Conservation (phyloP, 2,113 vertebrate genomes). For the Sander lucioperca region DNA sequence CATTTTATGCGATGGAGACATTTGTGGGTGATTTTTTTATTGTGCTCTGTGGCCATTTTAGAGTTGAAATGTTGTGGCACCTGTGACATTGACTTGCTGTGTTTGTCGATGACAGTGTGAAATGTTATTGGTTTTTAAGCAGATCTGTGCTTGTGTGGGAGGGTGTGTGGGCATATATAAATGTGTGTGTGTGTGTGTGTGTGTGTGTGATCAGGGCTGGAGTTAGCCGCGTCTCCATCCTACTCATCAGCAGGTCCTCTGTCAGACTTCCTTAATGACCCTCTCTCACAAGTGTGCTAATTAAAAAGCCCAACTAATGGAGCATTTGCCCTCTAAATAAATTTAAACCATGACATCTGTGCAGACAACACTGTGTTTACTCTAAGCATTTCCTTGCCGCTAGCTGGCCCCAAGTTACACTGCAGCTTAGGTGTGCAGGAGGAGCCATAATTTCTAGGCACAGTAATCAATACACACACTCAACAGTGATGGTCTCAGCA, state of each 20-base stretch:
- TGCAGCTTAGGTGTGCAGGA: constrained; percentile 61
- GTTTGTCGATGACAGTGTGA: constrained; percentile 61
- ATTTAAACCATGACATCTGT: constrained; percentile 81
- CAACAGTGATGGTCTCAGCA: constrained; percentile 40
- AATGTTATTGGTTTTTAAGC: constrained; percentile 68
- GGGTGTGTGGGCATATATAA: not conserved
- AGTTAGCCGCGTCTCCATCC: constrained; percentile 71
- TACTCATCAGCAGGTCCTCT: constrained; percentile 81
- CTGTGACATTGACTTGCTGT: constrained; percentile 44
- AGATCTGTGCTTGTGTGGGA: constrained; percentile 45
- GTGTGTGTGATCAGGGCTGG: constrained; percentile 38
- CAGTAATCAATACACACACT: constrained; percentile 52
- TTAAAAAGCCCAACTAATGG: constrained; percentile 86
- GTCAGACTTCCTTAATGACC: constrained; percentile 85
- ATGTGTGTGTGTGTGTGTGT: constrained; percentile 10
- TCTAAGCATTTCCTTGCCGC: constrained; percentile 53
- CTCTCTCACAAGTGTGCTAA: constrained; percentile 84
- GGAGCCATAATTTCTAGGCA: constrained; percentile 54
- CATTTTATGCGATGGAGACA: constrained; percentile 15
- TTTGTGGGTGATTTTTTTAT: constrained; percentile 52
- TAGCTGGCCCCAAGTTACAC: constrained; percentile 43
- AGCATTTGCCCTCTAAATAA: constrained; percentile 85
- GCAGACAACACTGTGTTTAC: constrained; percentile 76
- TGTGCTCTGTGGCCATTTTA: constrained; percentile 44
- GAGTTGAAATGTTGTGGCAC: constrained; percentile 54